Percentiles rank a stretch among this genome's conserved stretches.
Conservation (phyloP, 2,888 invertebrate species). For the Hetaerina titia region DNA sequence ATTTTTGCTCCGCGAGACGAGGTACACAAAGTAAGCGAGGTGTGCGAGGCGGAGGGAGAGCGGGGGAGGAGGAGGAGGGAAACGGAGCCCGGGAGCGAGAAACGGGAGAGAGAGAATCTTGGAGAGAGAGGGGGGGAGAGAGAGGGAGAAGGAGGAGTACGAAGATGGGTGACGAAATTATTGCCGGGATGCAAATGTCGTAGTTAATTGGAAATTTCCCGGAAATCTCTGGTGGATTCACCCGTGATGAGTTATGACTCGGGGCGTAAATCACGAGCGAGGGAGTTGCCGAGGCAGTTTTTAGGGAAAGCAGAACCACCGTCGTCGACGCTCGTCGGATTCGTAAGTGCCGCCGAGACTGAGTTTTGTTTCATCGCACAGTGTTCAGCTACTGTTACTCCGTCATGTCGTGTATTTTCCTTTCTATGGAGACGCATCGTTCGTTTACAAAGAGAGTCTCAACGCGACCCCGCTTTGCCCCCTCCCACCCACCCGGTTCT, state of each 20-base stretch:
- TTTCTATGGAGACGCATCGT: no score
- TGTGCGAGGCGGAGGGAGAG: not conserved
- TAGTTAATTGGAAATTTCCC: constrained; percentile 4
- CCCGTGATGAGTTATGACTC: constrained; percentile 7
- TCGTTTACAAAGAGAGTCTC: no score
- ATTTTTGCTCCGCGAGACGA: no score
- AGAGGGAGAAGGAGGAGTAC: not conserved
- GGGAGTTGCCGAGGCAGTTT: not conserved
- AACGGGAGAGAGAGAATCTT: not conserved
- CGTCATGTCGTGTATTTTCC: no score
- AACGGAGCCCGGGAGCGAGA: not conserved
- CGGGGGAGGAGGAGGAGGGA: not conserved
- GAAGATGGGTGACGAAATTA: not conserved
- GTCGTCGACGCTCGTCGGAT: no score
- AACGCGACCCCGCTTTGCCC: no score
- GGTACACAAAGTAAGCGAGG: no score
- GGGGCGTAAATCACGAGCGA: not conserved
- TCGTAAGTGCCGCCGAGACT: no score
- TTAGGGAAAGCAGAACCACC: no score
- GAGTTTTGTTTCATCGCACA: no score
- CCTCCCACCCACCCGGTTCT: no score
- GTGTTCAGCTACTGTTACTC: no score
- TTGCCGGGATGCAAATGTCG: constrained; percentile 8
- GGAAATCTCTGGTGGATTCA: not conserved
- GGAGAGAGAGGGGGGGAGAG: not conserved